Base-by-base conservation (phyloP, 2,113 vertebrate genomes). In the Catharus minimus region DNA sequence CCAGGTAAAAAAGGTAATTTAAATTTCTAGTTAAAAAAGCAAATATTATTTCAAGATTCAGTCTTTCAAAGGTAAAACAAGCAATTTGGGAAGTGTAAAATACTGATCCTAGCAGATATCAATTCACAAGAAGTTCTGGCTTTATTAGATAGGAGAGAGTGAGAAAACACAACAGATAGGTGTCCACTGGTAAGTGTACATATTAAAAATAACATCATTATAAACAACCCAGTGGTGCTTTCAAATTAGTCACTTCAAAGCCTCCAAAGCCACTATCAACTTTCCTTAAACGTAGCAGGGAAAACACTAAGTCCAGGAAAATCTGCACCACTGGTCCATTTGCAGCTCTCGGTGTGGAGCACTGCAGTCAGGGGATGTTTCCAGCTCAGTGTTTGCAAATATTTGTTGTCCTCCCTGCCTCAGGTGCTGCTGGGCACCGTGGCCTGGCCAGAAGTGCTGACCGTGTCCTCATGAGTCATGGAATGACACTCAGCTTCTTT, bases 221-320 rank as follows among this genome's bases (percentile, higher is more conserved):
- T 9, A 32, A 90, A 67, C 27, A 74, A 58, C 6, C 23, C 18
- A 21, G 46, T 27, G 41, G 7, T 41, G n/a, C 49, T 83, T 56
- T 77, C 56, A 36, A 36, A 32, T 21, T 9, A 65, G 24, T 72
- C 53, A 38, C 49, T 82, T 52, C 27, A 58, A 77, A 50, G 21
- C 20, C 82, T 71, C 56, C 47, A 62, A 72, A 80, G 44, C 28
- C 38, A 23, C 26, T 76, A 14, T 55, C 47, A 46, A 9, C 1
- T 6, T 50, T 58, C 82, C 33, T 78, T n/a, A 55, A 55, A 43
- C 55, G 26, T 0, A 66, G 12, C 0, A 0, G 19, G 62, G 13
- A 17, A 74, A 90, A n/a, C 13, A 61, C 9, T 1, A 52, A 71
- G 24, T 27, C 9, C n/a, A 30, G 39, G 43, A 46, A 55, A 83